Percentiles rank a stretch among this genome's conserved stretches.
Evolutionary conservation across 2,113 vertebrate species (phyloP).

Genomic region (Callorhinus ursinus): DNA sequence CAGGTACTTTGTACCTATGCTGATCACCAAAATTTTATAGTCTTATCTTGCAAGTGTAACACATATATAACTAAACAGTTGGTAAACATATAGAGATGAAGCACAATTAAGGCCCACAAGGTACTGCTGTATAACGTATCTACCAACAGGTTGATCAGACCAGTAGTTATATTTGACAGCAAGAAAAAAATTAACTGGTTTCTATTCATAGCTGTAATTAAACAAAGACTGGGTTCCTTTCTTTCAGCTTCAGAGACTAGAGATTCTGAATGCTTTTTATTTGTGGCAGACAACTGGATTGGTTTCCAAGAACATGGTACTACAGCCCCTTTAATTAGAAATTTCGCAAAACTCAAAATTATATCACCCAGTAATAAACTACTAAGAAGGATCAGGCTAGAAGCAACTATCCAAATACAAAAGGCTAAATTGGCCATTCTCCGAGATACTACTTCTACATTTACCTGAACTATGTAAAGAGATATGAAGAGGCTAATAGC

Average conservation of each 20-base stretch:
- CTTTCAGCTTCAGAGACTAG: background rate
- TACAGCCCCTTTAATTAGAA: constrained; percentile 82
- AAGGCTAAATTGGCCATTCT: constrained; percentile 94
- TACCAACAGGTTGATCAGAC: constrained; percentile 90
- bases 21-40: constrained; percentile 93
- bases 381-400: constrained; percentile 89
- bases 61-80: constrained; percentile 89
- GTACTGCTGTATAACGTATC: constrained; percentile 90
- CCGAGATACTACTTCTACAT: constrained; percentile 91
- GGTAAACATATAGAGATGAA: constrained; percentile 93
- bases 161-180: constrained; percentile 94
- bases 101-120: constrained; percentile 85
- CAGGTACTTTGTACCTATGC: background rate
- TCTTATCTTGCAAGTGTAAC: constrained; percentile 89
- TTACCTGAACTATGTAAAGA: constrained; percentile 84
- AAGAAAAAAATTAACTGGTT: constrained; percentile 96
- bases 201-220: constrained; percentile 93
- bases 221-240: constrained; percentile 82
- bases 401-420: constrained; percentile 91
- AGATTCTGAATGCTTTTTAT: background rate
- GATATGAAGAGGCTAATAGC: constrained; percentile 81
- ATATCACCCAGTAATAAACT: constrained; percentile 87
- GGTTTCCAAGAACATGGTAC: constrained; percentile 91
- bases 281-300: background rate
- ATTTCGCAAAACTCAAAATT: constrained; percentile 89